Conservation (phyloP, 1,140 invertebrate species). For the Venturia canescens region DNA sequence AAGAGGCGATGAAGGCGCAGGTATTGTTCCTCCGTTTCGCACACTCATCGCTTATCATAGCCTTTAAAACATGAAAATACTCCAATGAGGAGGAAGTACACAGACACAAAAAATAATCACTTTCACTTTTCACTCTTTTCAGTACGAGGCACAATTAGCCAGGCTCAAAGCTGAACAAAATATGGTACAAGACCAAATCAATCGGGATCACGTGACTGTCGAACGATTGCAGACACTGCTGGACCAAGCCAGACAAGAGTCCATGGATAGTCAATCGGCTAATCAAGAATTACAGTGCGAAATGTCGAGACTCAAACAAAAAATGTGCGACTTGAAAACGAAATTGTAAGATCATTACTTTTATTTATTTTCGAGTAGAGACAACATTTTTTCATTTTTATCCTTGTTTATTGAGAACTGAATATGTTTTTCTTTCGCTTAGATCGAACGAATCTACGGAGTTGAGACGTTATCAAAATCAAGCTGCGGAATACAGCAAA, state of each 20-base stretch:
- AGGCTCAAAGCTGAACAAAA: slow-evolving; percentile 70
- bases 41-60: slow-evolving; percentile 20
- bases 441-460: slow-evolving; percentile 75
- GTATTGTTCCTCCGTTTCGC: slow-evolving; percentile 59
- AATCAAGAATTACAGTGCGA: slow-evolving; percentile 78
- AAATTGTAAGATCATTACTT: slow-evolving; percentile 77
- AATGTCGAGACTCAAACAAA: slow-evolving; percentile 72
- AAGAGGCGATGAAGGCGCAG: slow-evolving; percentile 67
- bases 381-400: background rate
- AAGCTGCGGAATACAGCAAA: slow-evolving; percentile 77
- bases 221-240: slow-evolving; percentile 77
- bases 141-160: slow-evolving; percentile 73
- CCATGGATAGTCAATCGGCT: slow-evolving; percentile 73
- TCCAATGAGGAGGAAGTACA: background rate
- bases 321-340: slow-evolving; percentile 73
- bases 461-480: slow-evolving; percentile 77
- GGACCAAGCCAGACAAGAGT: slow-evolving; percentile 76
- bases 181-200: slow-evolving; percentile 72
- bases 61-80: background rate
- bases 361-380: background rate
- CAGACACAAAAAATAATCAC: slow-evolving; percentile 7
- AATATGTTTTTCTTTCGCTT: slow-evolving; percentile 20
- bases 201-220: slow-evolving; percentile 73
- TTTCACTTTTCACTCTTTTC: too few relatives aligned
- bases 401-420: background rate